phyloP scores from a whole-genome alignment of 2,797 vertebrate species.

The Vireo griseus region DNA sequence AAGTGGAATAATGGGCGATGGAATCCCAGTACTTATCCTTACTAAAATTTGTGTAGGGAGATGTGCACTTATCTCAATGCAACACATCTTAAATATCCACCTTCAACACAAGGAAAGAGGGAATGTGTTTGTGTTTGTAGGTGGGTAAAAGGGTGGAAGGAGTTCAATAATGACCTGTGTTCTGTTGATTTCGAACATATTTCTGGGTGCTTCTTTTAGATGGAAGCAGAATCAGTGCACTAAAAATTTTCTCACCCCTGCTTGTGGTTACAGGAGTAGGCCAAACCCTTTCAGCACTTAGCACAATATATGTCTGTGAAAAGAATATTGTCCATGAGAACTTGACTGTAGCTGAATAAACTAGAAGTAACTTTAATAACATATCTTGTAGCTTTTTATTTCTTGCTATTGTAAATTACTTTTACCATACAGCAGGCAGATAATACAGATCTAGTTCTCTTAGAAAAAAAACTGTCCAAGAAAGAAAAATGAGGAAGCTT shows the following conservation, averaged over 20 bases:
- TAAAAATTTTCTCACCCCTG: not conserved
- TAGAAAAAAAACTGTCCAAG: not conserved
- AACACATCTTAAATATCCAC: not conserved
- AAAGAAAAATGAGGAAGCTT: not conserved
- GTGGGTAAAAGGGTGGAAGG: not conserved
- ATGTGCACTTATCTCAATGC: not conserved
- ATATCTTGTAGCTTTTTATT: not conserved
- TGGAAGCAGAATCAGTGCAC: not conserved
- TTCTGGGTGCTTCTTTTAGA: not conserved
- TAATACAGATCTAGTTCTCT: not conserved
- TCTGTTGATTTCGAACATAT: not conserved
- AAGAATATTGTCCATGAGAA: not conserved
- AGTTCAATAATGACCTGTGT: not conserved
- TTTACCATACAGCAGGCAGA: not conserved
- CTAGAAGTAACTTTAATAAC: not conserved
- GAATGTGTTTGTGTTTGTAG: not conserved
- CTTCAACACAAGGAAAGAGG: not conserved
- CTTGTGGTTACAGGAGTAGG: not conserved
- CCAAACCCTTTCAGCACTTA: not conserved
- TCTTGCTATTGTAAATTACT: slow-evolving; percentile 11
- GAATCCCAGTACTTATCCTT: not conserved
- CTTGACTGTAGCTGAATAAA: not conserved
- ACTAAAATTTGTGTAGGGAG: not conserved
- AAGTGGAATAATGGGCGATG: not conserved
- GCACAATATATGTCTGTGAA: not conserved